phyloP scores from a whole-genome alignment of 2,113 vertebrate genomes.

The Gambusia holbrooki region DNA sequence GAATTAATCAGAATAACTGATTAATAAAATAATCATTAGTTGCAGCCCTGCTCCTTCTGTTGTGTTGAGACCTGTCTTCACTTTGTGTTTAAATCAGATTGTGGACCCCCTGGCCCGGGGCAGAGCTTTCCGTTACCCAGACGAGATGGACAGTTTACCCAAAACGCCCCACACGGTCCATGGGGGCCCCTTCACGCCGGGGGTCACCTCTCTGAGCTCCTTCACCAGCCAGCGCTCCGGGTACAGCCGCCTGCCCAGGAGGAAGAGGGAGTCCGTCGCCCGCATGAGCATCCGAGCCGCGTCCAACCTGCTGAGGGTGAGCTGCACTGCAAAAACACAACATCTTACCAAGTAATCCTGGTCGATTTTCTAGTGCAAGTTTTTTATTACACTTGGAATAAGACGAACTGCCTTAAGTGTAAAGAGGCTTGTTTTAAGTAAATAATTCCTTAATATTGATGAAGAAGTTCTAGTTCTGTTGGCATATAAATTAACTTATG shows the following conservation, averaged over 20 bases:
- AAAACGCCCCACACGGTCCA: slow-evolving; percentile 79
- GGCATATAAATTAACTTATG: no score
- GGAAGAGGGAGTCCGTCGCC: slow-evolving; percentile 92
- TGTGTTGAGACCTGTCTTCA: not conserved
- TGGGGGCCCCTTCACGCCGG: slow-evolving; percentile 84
- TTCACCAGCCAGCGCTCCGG: slow-evolving; percentile 89
- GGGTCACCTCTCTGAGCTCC: slow-evolving; percentile 86
- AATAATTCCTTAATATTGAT: no score
- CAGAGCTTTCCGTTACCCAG: slow-evolving; percentile 88
- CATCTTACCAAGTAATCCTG: no score
- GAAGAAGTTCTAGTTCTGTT: no score
- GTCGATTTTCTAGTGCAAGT: no score
- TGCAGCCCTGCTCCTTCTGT: not conserved
- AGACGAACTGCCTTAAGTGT: no score
- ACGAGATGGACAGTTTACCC: slow-evolving; percentile 84
- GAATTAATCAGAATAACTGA: no score
- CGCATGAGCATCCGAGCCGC: slow-evolving; percentile 95
- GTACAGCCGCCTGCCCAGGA: slow-evolving; percentile 79
- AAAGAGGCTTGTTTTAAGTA: no score
- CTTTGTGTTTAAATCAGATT: slow-evolving; percentile 78
- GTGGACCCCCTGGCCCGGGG: slow-evolving; percentile 93
- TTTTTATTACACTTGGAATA: no score
- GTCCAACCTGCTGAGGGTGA: slow-evolving; percentile 87
- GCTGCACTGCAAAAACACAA: not conserved
- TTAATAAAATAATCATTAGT: no score